Percentiles rank a stretch among this genome's conserved stretches.
Evolutionary conservation across 64 coral and sea anemone genomes (phyloP).

Genomic region (Dendrophyllia cribrosa): DNA sequence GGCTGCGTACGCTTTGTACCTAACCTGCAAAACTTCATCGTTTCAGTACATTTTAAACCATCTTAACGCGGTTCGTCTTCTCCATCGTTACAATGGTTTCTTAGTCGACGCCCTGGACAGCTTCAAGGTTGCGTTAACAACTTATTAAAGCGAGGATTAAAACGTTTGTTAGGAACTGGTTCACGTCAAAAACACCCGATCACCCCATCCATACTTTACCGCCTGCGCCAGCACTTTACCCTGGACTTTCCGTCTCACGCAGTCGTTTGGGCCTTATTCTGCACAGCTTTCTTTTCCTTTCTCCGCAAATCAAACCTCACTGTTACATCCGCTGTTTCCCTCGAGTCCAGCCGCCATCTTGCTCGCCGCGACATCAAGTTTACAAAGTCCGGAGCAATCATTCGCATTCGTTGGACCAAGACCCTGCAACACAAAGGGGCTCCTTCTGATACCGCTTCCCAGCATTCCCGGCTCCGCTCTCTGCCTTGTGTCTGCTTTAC

Average conservation of each 20-base stretch:
- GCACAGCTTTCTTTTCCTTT: neutral
- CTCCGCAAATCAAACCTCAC: neutral
- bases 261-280: neutral
- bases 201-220: neutral
- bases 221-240: neutral
- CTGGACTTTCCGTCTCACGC: neutral
- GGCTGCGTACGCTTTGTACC: no score
- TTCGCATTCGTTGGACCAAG: neutral
- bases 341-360: neutral
- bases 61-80: no score
- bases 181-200: neutral
- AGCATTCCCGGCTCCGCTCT: neutral
- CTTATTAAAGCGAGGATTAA: neutral
- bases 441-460: no score
- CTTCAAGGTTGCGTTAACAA: neutral
- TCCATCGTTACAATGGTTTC: neutral
- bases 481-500: neutral
- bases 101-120: neutral
- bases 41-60: no score
- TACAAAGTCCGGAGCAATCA: neutral
- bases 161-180: neutral
- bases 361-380: neutral
- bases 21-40: no score
- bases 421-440: neutral
- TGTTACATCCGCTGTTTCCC: neutral